These are phyloP conservation scores for Perithous albicinctus DNA, from an alignment of 2,888 invertebrate genomes.

Conservation along the genomic window DNA sequence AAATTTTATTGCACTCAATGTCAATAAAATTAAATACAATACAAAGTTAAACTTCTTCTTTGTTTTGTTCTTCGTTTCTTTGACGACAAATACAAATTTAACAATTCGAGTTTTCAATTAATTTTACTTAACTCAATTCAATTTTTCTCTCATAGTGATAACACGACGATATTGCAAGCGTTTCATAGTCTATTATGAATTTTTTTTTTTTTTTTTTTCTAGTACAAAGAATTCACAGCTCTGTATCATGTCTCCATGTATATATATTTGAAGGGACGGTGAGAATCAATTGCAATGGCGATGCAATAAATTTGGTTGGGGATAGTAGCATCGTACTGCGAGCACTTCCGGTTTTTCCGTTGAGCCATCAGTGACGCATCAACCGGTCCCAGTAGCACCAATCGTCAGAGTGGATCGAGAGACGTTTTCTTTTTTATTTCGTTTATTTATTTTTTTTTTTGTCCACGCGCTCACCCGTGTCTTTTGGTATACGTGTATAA, in stretches of 20 bases:
- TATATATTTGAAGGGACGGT: not conserved
- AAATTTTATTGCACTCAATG: too few relatives aligned
- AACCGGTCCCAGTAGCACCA: slow-evolving; percentile 34
- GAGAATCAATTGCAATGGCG: slow-evolving; percentile 50
- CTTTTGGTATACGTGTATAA: slow-evolving; percentile 11
- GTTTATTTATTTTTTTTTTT: too few relatives aligned
- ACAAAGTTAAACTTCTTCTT: too few relatives aligned
- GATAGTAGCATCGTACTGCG: slow-evolving; percentile 15
- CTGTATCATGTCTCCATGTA: not conserved
- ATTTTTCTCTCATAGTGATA: too few relatives aligned
- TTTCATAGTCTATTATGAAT: not conserved
- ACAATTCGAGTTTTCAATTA: too few relatives aligned
- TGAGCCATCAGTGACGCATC: slow-evolving; percentile 60
- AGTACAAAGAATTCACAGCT: not conserved
- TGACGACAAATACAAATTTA: too few relatives aligned
- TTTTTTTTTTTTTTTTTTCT: not conserved
- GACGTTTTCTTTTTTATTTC: slow-evolving; percentile 24
- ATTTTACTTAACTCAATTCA: too few relatives aligned
- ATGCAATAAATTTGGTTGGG: slow-evolving; percentile 45
- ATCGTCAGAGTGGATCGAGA: slow-evolving; percentile 55
- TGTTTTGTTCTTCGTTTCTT: too few relatives aligned
- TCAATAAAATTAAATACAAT: too few relatives aligned
- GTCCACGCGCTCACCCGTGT: slow-evolving; percentile 22
- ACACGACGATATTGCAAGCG: too few relatives aligned
- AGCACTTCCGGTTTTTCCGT: slow-evolving; percentile 58